phyloP scores from a whole-genome alignment of 1,140 invertebrate genomes.

The Drosophila insularis region DNA sequence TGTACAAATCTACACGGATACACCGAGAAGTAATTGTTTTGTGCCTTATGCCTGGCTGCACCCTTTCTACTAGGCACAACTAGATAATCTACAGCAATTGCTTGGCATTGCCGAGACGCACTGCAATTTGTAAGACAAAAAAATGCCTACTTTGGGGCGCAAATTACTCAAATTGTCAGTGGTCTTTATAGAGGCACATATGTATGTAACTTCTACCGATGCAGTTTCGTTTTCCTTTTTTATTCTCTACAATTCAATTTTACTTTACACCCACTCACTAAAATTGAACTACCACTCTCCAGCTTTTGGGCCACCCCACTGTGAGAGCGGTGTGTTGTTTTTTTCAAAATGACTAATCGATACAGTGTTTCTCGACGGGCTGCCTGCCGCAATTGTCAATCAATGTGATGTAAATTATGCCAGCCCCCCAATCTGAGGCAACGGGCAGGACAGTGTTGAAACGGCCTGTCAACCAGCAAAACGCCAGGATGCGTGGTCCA shows the following conservation, averaged over 20 bases:
- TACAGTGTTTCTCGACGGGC: slow-evolving; percentile 58
- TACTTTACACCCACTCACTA: slow-evolving; percentile 28
- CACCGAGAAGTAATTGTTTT: slow-evolving; percentile 61
- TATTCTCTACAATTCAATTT: slow-evolving; percentile 51
- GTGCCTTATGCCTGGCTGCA: slow-evolving; percentile 59
- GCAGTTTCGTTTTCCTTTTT: neutral
- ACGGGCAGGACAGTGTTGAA: slow-evolving; percentile 30
- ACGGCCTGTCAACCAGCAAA: slow-evolving; percentile 65
- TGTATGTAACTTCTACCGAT: neutral
- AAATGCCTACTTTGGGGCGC: slow-evolving; percentile 43
- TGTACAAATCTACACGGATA: neutral
- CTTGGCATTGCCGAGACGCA: neutral
- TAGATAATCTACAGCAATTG: slow-evolving; percentile 64
- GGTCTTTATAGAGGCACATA: neutral
- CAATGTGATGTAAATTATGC: slow-evolving; percentile 79
- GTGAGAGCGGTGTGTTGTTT: neutral
- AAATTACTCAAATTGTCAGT: slow-evolving; percentile 59
- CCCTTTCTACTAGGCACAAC: slow-evolving; percentile 45
- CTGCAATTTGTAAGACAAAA: neutral
- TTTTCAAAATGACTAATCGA: slow-evolving; percentile 68
- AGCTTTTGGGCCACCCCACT: neutral
- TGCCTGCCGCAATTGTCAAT: slow-evolving; percentile 76
- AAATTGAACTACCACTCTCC: neutral
- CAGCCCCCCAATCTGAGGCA: slow-evolving; percentile 26
- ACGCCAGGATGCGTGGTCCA: slow-evolving; percentile 49